Conservation (phyloP, 2,797 vertebrate genomes). For the Euthynnus affinis region DNA sequence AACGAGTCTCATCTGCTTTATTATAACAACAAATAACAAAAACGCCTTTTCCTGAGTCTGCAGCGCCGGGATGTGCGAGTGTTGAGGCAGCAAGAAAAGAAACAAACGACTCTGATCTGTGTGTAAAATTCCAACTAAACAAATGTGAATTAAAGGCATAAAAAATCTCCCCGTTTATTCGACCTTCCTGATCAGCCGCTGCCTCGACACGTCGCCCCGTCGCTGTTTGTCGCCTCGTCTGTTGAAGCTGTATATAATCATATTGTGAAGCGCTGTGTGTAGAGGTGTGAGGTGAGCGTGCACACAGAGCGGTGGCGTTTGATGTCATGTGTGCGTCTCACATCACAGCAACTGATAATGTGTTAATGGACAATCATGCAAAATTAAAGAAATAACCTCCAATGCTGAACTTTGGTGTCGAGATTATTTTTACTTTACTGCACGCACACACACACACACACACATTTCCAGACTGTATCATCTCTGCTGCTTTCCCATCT, state of each 20-base stretch:
- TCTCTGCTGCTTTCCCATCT: too few species aligned
- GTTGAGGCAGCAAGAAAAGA: background rate
- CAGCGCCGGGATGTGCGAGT: background rate
- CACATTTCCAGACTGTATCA: too few species aligned
- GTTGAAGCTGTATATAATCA: slow-evolving; percentile 8
- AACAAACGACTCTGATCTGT: background rate
- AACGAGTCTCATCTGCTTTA: background rate
- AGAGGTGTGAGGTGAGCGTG: background rate
- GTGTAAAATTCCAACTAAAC: too few species aligned
- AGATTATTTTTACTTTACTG: background rate
- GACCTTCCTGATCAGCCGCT: too few species aligned
- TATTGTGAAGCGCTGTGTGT: background rate
- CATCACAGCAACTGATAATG: background rate
- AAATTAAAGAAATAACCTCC: slow-evolving; percentile 22
- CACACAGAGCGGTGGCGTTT: too few species aligned
- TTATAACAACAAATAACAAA: background rate
- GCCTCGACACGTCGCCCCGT: background rate
- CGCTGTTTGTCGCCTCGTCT: background rate
- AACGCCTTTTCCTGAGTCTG: background rate
- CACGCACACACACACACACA: background rate
- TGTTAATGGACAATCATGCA: slow-evolving; percentile 31
- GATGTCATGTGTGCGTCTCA: background rate
- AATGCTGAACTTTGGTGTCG: background rate
- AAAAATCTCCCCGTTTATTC: too few species aligned
- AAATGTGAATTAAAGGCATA: background rate